Base-by-base conservation (phyloP, 2,888 invertebrate genomes). In the Scaptomyza polygonia region DNA sequence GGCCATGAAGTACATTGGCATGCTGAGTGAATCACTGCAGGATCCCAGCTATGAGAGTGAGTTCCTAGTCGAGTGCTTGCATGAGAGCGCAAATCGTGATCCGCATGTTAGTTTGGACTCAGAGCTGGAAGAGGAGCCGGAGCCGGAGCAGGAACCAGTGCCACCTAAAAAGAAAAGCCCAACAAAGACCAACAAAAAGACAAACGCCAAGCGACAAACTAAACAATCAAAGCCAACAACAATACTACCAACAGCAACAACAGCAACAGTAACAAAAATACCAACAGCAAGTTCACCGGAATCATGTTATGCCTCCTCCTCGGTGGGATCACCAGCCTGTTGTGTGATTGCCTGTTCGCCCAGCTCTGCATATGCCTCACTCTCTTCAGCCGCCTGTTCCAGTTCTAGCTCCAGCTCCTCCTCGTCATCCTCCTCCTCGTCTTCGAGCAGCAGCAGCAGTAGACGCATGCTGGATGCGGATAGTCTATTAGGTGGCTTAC, bases 1-100 rank as follows among this genome's bases (percentile, higher is more conserved):
- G 67, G 97, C 97, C 25, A 96, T 97, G 96, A 95, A 95, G 88
- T 97, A 97, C 90, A 97, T 97, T 74, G 92, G 95, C 11, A 94
- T 96, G 12, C 92, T 97, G 52, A 94, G 94, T n/a, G 93, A 94
- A 0, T 94, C 95, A 0, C 91, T 96, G 66, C 72, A 77, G 36
- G 88, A 92, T 73, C 92, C 93, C n/a, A 90, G 90, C 64, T 90
- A 90, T 45, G 87, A 89, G 47, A 84, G 85, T 14, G 90, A 90
- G 18, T 86, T 88, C 52, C 72, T 89, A 14, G 79, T 82, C 12
- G 88, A 89, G 66, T 89, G 90, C 42, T 72, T 86, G 58, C 88
- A 86, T 34, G 79, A 88, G 61, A 86, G 79, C 42, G 75, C 67
- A 27, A 62, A 63, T 27, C 62, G 86, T 2, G 75, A 86, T 61